Evolutionary conservation across 2,888 invertebrate genomes (phyloP), one percentile per base, ranked within the genome.

Genomic region (Drosophila nigritarsus): DNA sequence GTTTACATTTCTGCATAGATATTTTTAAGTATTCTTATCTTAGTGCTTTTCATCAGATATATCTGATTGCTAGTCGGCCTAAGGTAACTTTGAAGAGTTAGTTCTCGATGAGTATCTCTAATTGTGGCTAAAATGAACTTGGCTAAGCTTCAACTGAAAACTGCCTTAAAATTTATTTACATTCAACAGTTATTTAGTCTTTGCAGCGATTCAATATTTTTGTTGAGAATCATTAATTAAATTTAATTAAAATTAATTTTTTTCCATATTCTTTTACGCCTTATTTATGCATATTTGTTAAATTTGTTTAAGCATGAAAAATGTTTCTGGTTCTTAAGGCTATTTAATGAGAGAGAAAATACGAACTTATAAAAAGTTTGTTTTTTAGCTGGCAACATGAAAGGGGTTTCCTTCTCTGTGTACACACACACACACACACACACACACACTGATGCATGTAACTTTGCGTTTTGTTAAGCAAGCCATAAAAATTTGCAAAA

Each of bases 401-500:
- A 54, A 27, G 55, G 55, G 27, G 4, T 55, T 54, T n/a, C 1
- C 27, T 13, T 45, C 13, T 18, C 7, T 5, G n/a, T 3, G 9
- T 11, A 32, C 11, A 7, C 2, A 24, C 38, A 51, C 3, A 51
- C 15, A 49, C n/a, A 18, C 27, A 45, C 36, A n/a, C 13, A 49
- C 3, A 36, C 7, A 34, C 32, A 24, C n/a, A 48, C 49, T n/a
- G n/a, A 58, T 56, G 45, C 50, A 50, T 54, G 66, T 73, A 80
- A 80, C 70, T 80, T 86, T 85, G 86, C 83, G 86, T 88, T 82
- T 85, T 88, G 89, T 86, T 83, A 79, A 83, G 90, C 87, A 87
- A 90, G 87, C 89, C 87, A 87, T 90, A 90, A 87, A 89, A 80
- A 79, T 86, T 82, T 90, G 82, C 78, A 69, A 78, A 80, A 83